Evolutionary conservation across 2,113 vertebrate genomes (phyloP).

Genomic region (Strigops habroptila): DNA sequence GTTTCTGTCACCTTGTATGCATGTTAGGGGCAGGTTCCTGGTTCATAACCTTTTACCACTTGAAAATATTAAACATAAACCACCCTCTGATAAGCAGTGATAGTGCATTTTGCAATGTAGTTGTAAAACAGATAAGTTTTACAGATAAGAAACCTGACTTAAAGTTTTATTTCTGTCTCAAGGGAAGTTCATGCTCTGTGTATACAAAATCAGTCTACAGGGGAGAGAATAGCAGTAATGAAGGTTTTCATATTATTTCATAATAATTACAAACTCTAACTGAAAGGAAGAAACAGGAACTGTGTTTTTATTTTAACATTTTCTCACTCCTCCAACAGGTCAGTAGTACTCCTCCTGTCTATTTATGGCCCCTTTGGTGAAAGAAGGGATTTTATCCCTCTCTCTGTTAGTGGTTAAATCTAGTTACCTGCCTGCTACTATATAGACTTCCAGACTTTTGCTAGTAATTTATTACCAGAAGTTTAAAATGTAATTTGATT

Average conservation of each 20-base stretch:
- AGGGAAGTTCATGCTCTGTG: background rate
- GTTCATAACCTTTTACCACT: background rate
- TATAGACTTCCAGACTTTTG: background rate
- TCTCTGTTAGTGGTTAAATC: background rate
- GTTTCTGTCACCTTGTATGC: background rate
- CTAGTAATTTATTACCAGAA: background rate
- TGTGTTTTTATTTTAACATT: background rate
- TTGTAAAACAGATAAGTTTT: background rate
- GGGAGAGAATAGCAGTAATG: background rate
- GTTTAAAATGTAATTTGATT: background rate
- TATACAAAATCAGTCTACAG: background rate
- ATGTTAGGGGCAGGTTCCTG: background rate
- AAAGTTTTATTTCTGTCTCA: background rate
- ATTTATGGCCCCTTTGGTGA: background rate
- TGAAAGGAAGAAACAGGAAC: background rate
- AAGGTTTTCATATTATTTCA: background rate
- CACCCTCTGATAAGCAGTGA: background rate
- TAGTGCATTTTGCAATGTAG: background rate
- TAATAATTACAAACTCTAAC: background rate
- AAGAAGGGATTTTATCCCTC: background rate
- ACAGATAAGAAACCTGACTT: background rate
- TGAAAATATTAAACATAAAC: conserved; percentile 9
- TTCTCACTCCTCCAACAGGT: background rate
- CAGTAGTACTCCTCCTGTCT: background rate
- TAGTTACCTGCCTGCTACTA: background rate